Percentiles rank a stretch among this genome's conserved stretches.
Conservation (phyloP, 2,797 vertebrate species). For the Hylomyscus alleni region DNA sequence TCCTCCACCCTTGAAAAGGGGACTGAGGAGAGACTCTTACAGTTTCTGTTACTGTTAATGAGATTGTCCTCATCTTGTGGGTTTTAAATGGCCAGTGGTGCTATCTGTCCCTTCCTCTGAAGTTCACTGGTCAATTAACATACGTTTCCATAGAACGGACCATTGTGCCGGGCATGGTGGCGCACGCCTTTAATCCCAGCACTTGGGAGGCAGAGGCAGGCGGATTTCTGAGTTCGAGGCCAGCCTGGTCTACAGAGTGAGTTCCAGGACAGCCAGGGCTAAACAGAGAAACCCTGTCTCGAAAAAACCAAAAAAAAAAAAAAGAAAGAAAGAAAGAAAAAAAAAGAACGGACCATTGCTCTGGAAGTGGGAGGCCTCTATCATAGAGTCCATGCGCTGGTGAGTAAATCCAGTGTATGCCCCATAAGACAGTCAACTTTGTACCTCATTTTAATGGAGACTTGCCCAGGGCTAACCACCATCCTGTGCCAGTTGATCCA, state of each 20-base stretch:
- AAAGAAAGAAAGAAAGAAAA: too few relatives aligned
- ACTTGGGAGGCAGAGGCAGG: too few relatives aligned
- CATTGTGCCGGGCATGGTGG: too few relatives aligned
- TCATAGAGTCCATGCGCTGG: background rate
- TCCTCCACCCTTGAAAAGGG: background rate
- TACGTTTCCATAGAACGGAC: background rate
- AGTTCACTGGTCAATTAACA: background rate
- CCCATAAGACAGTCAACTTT: background rate
- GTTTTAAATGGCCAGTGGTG: background rate
- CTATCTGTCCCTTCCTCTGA: background rate
- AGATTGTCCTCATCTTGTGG: conserved; percentile 32
- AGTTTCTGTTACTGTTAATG: background rate
- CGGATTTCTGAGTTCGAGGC: too few relatives aligned
- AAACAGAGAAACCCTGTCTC: too few relatives aligned
- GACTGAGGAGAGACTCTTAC: background rate
- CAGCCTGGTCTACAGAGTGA: too few relatives aligned
- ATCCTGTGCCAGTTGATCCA: background rate
- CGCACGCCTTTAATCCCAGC: too few relatives aligned
- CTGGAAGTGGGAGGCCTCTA: background rate
- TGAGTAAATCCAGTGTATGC: background rate
- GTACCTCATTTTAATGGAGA: background rate
- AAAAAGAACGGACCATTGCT: background rate
- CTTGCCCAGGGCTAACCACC: background rate
- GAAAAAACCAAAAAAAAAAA: too few relatives aligned
- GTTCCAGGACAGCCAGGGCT: too few relatives aligned